A percentile compares a stretch with the other conserved stretches of the same genome.
phyloP scores from a whole-genome alignment of 1,140 invertebrate species.

The Hyposmocoma kahamanoa region DNA sequence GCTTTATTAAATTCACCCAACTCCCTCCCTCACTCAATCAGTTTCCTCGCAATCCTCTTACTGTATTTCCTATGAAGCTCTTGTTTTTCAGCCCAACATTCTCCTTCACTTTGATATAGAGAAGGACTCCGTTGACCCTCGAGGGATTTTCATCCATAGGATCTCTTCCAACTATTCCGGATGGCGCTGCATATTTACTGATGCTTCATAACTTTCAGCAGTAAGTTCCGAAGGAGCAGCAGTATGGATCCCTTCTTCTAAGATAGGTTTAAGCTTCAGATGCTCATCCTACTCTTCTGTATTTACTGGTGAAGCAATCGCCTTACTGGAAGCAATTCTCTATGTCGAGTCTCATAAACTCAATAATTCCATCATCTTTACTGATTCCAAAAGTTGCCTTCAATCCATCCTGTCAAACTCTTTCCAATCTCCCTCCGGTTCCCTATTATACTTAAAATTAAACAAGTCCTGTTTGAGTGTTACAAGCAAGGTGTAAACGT shows the following conservation, averaged over 20 bases:
- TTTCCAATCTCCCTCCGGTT: not conserved
- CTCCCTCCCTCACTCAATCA: not conserved
- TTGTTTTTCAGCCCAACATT: not conserved
- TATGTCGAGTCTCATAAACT: not conserved
- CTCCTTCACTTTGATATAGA: not conserved
- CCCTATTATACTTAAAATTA: not conserved
- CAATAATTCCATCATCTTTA: constrained; percentile 3
- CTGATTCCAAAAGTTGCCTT: constrained; percentile 3
- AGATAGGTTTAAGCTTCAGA: not conserved
- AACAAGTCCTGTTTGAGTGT: not conserved
- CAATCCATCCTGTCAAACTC: not conserved
- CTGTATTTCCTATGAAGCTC: not conserved
- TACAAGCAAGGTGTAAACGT: constrained; percentile 4
- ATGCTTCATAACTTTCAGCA: constrained; percentile 2
- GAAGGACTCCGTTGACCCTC: not conserved
- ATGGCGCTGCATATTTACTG: not conserved
- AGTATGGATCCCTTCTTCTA: not conserved
- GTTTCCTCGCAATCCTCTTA: not conserved
- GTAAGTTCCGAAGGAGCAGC: not conserved
- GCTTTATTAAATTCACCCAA: not conserved
- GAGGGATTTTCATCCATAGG: not conserved
- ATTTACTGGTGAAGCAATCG: not conserved
- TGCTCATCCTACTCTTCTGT: not conserved
- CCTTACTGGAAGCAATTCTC: not conserved
- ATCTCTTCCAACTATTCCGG: too few relatives aligned